These are phyloP conservation scores for Dasypus novemcinctus DNA, from an alignment of 2,113 vertebrate genomes.

Conservation along the genomic window DNA sequence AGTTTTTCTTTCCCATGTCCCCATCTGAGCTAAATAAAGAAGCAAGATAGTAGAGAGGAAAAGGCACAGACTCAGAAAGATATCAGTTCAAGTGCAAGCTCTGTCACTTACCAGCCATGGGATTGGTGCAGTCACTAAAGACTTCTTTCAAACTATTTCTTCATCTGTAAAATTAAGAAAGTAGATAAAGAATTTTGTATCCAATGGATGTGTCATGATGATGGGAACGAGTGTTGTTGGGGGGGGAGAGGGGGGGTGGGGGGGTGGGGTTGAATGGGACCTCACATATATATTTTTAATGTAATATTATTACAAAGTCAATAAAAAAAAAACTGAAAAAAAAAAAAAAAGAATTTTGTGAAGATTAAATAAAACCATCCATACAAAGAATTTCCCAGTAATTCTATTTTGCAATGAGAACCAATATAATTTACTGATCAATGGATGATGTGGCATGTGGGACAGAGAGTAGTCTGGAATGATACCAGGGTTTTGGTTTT, in stretches of 20 bases:
- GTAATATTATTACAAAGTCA: too few relatives aligned
- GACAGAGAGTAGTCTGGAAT: too few relatives aligned
- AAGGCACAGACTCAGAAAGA: neutral
- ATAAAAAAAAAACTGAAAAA: too few relatives aligned
- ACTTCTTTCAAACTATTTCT: neutral
- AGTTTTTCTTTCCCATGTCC: neutral
- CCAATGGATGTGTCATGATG: too few relatives aligned
- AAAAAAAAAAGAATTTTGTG: too few relatives aligned
- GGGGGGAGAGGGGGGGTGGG: too few relatives aligned
- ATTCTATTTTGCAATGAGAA: neutral
- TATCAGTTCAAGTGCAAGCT: neutral
- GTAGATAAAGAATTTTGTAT: too few relatives aligned
- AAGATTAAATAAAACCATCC: rapidly evolving
- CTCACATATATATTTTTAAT: too few relatives aligned
- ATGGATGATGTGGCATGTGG: rapidly evolving
- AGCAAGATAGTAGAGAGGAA: too few relatives aligned
- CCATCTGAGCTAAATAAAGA: neutral
- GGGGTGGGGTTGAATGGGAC: too few relatives aligned
- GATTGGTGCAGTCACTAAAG: rapidly evolving
- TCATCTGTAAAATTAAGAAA: neutral
- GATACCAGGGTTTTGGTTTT: too few relatives aligned
- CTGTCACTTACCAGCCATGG: rapidly evolving
- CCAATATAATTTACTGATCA: neutral
- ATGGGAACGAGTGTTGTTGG: too few relatives aligned
- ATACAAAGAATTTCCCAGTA: rapidly evolving